Percentiles rank a stretch among this genome's conserved stretches.
Conservation (phyloP, 2,888 invertebrate genomes). For the Timema cristinae region DNA sequence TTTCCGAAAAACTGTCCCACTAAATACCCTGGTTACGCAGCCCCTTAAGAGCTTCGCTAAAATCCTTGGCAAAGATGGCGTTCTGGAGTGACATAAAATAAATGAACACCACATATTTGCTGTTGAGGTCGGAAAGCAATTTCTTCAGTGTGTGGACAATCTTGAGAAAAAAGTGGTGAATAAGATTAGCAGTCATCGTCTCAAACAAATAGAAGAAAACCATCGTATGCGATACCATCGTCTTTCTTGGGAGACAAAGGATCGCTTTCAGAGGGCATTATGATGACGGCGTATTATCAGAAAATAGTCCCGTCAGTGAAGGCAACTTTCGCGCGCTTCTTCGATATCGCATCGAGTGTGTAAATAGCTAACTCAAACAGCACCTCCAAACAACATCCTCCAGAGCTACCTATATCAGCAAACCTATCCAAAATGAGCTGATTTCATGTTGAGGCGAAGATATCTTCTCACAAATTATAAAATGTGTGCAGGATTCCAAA, state of each 20-base stretch:
- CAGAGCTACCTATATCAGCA: slow-evolving; percentile 6
- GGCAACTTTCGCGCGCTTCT: slow-evolving; percentile 22
- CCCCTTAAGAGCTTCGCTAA: background rate
- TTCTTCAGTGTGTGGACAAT: background rate
- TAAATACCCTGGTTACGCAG: slow-evolving; percentile 8
- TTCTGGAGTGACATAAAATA: slow-evolving; percentile 12
- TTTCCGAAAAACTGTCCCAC: background rate
- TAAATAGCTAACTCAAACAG: slow-evolving; percentile 16
- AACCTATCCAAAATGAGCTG: slow-evolving; percentile 3
- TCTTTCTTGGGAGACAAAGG: slow-evolving; percentile 13
- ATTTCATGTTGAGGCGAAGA: slow-evolving; percentile 10
- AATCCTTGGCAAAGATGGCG: slow-evolving; percentile 17
- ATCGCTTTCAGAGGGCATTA: slow-evolving; percentile 8
- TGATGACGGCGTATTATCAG: too few relatives aligned
- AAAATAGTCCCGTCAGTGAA: slow-evolving; percentile 17
- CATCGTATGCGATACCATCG: background rate
- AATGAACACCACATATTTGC: slow-evolving; percentile 18
- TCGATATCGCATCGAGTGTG: slow-evolving; percentile 17
- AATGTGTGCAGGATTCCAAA: background rate
- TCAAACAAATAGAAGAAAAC: slow-evolving; percentile 14
- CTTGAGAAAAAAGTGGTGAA: slow-evolving; percentile 15
- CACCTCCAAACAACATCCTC: slow-evolving; percentile 19
- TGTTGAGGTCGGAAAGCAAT: slow-evolving; percentile 10
- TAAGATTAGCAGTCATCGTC: slow-evolving; percentile 8
- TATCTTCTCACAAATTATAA: slow-evolving; percentile 15